Percentiles rank a stretch among this genome's conserved stretches.
Evolutionary conservation across 1,140 invertebrate species (phyloP).

Genomic region (Monomorium pharaonis): DNA sequence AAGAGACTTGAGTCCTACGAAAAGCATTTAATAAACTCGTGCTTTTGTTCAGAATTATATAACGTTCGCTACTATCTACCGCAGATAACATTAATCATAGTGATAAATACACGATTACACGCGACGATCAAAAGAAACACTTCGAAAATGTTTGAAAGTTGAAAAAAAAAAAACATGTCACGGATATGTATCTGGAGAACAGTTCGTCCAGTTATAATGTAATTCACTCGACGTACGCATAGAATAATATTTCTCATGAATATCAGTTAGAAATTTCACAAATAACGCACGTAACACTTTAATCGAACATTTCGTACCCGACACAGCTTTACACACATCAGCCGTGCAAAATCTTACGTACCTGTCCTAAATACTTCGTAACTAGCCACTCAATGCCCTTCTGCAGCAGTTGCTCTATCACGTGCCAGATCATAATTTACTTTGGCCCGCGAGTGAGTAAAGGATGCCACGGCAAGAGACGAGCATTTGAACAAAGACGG

Average conservation of each 20-base stretch:
- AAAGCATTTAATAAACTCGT: neutral
- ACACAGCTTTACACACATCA: neutral
- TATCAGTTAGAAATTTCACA: neutral
- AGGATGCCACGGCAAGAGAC: neutral
- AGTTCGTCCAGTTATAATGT: neutral
- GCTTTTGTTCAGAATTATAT: neutral
- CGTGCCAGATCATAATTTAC: conserved; percentile 72
- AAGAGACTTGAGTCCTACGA: neutral
- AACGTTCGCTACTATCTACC: neutral
- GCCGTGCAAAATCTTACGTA: conserved; percentile 53
- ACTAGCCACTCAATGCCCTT: conserved; percentile 55
- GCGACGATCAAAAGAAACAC: neutral
- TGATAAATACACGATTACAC: neutral
- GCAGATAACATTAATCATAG: conserved; percentile 15
- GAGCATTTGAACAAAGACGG: conserved; percentile 38
- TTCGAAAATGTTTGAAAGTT: neutral
- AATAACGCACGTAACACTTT: neutral
- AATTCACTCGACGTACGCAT: neutral
- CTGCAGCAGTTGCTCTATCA: conserved; percentile 64
- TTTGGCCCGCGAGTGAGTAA: neutral
- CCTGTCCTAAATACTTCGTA: conserved; percentile 68
- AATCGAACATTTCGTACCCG: neutral
- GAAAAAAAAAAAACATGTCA: neutral
- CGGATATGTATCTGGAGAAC: neutral
- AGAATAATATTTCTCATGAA: neutral